Evolutionary conservation across 1,140 invertebrate genomes (phyloP), one percentile per base, ranked within the genome.

Genomic region (Pseudomyrmex cubaensis): DNA sequence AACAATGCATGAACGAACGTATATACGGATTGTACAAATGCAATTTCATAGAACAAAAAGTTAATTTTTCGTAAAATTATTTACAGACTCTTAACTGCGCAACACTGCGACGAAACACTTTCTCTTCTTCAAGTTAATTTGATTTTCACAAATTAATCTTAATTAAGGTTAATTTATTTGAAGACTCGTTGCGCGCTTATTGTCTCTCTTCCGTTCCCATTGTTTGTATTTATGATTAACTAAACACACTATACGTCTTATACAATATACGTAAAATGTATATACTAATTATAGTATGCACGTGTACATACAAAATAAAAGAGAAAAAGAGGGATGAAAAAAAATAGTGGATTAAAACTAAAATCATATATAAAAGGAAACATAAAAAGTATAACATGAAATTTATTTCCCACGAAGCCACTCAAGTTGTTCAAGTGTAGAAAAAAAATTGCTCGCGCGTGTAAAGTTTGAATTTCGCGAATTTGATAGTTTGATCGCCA

Each of bases 401-500:
- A n/a, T 87, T 85, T 70, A 82, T 87, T 92, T 91, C 82, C 85
- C 80, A 88, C 82, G 90, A 93, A 92, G 86, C 89, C 89, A 64
- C 0, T 35, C 35, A 35, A 35, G 35, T 35, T 35, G 35, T 59
- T 76, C 76, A 90, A 92, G 78, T 89, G 80, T 74, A 25, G 63
- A 80, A 86, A 82, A 75, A 35, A 20, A 92, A 83, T 73, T 83
- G 89, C 88, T 91, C 90, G 89, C 73, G 82, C 89, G 85, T 90
- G 87, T 63, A 88, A 88, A 91, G 92, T 91, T 93, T 92, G 80
- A 93, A 90, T 93, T 93, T 91, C 92, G 83, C 86, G 88, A 92
- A 93, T 85, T 90, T 89, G 92, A 93, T 93, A 93, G 90, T 74
- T 90, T 86, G 82, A 86, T 75, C 61, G 73, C 25, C 83, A 83